Evolutionary conservation across 2,888 invertebrate species (phyloP).

Genomic region (Trachelus troglodyta): DNA sequence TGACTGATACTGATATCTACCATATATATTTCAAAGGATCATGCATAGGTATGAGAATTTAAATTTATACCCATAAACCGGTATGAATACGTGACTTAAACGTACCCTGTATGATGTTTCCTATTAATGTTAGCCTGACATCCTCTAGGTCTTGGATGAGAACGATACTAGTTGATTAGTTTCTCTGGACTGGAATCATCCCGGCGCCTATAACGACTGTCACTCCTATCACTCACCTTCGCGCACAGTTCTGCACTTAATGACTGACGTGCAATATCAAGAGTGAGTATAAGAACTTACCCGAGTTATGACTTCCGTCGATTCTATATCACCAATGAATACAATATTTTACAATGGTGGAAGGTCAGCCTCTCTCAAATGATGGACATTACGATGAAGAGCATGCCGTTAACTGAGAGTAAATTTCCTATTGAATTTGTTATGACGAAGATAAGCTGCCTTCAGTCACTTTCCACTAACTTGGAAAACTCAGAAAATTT

Average conservation of each 20-base stretch:
- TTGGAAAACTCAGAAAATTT: background rate
- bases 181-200: background rate
- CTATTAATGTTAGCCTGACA: background rate
- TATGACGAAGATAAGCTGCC: background rate
- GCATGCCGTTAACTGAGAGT: background rate
- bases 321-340: background rate
- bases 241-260: background rate
- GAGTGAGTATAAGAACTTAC: background rate
- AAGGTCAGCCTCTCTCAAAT: background rate
- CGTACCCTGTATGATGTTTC: background rate
- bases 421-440: background rate
- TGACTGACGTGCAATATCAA: background rate
- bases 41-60: background rate
- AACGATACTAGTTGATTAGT: background rate
- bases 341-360: background rate
- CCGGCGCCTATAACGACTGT: background rate
- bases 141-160: background rate
- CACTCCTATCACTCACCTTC: background rate
- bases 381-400: background rate
- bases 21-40: background rate
- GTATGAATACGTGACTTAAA: background rate
- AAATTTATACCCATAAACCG: background rate
- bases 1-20: background rate
- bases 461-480: background rate
- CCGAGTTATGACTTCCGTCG: constrained; percentile 6